Base-by-base conservation (phyloP, 2,113 vertebrate species). In the Anhinga rufa region DNA sequence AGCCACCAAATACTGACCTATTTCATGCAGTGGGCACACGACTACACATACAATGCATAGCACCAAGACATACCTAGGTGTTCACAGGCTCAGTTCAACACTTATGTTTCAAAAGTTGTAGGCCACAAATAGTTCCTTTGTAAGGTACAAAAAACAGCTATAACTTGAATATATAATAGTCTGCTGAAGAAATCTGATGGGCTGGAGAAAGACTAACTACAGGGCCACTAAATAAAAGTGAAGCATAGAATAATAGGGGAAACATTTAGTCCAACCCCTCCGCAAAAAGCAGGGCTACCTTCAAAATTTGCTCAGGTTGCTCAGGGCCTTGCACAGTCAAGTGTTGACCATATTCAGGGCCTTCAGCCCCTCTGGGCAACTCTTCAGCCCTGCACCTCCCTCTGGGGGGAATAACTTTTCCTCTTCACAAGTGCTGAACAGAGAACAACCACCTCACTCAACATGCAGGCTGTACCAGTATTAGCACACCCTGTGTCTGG, bases 401-500 rank as follows among this genome's bases (percentile, higher is more conserved):
- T 64, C 52, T 17, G 14, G 6, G 12, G 12, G 24, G 58, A 66
- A 80, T 54, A 57, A 3, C 1, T 1, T 89, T 80, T 54, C 51
- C 31, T 69, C 61, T 71, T 86, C 61, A 38, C 21, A 46, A 58
- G 19, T 7, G 4, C 31, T 42, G 24, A 22, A 48, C 0, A 71
- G 55, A 61, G 38, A 72, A 26, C 38, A 40, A 64, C 19, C 32
- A 21, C 29, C 48, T 51, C 9, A 24, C 17, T 60, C 4, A 0
- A 16, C 29, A 58, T 44, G 24, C 24, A 1, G 3, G 22, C n/a
- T 60, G 10, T 42, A 65, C 49, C 29, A 29, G 31, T 49, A 48
- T 18, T 55, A 65, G 17, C 13, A 21, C 1, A 4, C 21, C 19
- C 49, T 0, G 0, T 31, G 18, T 15, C 58, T 70, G 29, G 6